phyloP scores from a whole-genome alignment of 2,888 invertebrate genomes.

The Phyllotreta cruciferae region DNA sequence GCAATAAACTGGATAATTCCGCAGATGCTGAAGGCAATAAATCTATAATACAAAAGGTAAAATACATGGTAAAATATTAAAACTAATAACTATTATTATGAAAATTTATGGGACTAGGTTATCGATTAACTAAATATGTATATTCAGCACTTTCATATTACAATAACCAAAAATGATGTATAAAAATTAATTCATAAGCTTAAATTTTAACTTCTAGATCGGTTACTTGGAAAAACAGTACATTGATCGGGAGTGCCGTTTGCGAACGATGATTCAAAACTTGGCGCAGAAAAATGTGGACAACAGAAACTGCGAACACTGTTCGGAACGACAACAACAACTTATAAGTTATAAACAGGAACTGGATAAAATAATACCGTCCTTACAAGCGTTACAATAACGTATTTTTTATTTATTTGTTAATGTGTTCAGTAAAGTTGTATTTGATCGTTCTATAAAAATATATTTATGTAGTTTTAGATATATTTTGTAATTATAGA shows the following conservation, averaged over 20 bases:
- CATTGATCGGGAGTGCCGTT: slow-evolving; percentile 61
- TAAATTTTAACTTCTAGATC: slow-evolving; percentile 49
- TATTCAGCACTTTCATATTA: no score
- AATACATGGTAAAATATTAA: no score
- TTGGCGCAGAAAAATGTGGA: slow-evolving; percentile 58
- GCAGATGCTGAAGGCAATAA: slow-evolving; percentile 28
- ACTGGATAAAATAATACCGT: slow-evolving; percentile 59
- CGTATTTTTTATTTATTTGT: not conserved
- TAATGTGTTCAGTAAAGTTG: not conserved
- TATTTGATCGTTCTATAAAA: not conserved
- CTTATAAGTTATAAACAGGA: slow-evolving; percentile 59
- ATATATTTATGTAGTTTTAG: not conserved
- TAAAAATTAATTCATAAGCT: no score
- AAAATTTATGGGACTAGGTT: no score
- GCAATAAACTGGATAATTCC: slow-evolving; percentile 50
- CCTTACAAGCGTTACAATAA: slow-evolving; percentile 54
- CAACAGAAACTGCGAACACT: slow-evolving; percentile 57
- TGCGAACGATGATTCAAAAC: slow-evolving; percentile 60
- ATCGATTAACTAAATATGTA: no score
- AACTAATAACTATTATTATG: no score
- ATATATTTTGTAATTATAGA: no score
- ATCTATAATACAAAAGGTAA: slow-evolving; percentile 53
- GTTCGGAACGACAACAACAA: slow-evolving; percentile 58
- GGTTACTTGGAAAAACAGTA: slow-evolving; percentile 60
- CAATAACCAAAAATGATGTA: no score